phyloP scores from a whole-genome alignment of 2,797 vertebrate species.

The Enteromius mattozi region DNA sequence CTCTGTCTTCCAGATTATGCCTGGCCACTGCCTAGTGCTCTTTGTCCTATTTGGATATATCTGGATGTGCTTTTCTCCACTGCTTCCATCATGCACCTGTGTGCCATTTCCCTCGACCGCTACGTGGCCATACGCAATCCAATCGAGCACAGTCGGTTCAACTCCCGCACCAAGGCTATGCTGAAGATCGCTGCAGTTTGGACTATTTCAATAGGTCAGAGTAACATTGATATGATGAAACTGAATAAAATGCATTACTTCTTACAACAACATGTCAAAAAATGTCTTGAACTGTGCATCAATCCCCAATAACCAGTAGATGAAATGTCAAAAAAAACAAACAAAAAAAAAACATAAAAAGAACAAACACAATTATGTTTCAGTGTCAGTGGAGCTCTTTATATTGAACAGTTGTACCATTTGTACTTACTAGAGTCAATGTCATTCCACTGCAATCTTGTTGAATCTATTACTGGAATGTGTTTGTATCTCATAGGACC shows the following conservation, averaged over 20 bases:
- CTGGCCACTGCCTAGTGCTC: slow-evolving; percentile 92
- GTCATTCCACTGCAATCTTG: not conserved
- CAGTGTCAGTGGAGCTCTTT: not conserved
- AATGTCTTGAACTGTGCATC: not conserved
- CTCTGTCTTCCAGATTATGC: slow-evolving; percentile 83
- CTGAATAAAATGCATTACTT: not conserved
- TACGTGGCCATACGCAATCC: slow-evolving; percentile 99
- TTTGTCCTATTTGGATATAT: slow-evolving; percentile 99
- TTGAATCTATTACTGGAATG: slow-evolving; percentile 18
- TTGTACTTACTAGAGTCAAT: not conserved
- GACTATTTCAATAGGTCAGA: slow-evolving; percentile 96
- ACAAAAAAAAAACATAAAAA: not conserved
- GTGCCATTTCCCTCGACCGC: slow-evolving; percentile 97
- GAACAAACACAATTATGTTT: not conserved
- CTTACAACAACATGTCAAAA: not conserved
- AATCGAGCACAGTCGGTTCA: slow-evolving; percentile 99
- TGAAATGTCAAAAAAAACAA: not conserved
- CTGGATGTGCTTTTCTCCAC: slow-evolving; percentile 98
- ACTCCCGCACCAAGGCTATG: slow-evolving; percentile 98
- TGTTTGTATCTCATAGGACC: not conserved
- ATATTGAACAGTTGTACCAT: not conserved
- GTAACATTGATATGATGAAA: not conserved
- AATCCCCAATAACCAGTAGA: slow-evolving; percentile 3
- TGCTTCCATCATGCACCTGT: slow-evolving; percentile 99
- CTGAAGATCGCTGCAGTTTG: slow-evolving; percentile 98